Evolutionary conservation across 2,113 vertebrate species (phyloP), one percentile per base, ranked within the genome.

Genomic region (Pollimyrus isidori): DNA sequence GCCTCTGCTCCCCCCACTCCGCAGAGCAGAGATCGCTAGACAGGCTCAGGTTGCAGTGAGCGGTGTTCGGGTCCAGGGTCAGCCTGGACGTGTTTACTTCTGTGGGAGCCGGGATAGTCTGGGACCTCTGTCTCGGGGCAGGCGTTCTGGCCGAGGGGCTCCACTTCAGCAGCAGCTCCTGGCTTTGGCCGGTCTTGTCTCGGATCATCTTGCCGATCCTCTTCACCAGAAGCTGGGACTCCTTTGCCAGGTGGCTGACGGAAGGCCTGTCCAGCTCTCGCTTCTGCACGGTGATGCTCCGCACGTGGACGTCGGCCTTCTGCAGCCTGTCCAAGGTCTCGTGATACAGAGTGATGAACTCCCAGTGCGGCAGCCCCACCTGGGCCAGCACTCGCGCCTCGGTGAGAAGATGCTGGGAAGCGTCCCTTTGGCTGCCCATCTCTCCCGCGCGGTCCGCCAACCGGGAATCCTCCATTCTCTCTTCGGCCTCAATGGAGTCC

Each of bases 11-110:
- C 0, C 92, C 48, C 1, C 94, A 93, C 1, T 92, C 10, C 1
- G 94, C 93, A 21, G 92, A 92, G 0, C 92, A 73, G 73, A 90
- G 90, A 80, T 94, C 93, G 35, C 91, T 92, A 0, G 93, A 94
- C 23, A 95, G 89, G n/a, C 91, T 90, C 56, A 95, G 87, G 91
- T 95, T 94, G 0, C 92, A 92, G 90, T 94, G 94, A 88, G 92
- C 93, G 0, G 94, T 95, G 87, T 94, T 94, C 0, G 90, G 91
- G 9, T 95, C 93, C 85, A 95, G 89, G 0, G 91, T 93, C 0
- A 95, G 62, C 1, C 45, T 30, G 58, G 87, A 48, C 3, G 7
- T 50, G 45, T 89, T 48, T 26, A 73, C 62, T 21, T 91, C 92
- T 89, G 92, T 85, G 62, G 92, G 1, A 58, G 80, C 2, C 4